Percentiles rank a stretch among this genome's conserved stretches.
These are phyloP conservation scores for Steatocranus sp. DNA, from an alignment of 2,797 vertebrate species.

Conservation along the genomic window DNA sequence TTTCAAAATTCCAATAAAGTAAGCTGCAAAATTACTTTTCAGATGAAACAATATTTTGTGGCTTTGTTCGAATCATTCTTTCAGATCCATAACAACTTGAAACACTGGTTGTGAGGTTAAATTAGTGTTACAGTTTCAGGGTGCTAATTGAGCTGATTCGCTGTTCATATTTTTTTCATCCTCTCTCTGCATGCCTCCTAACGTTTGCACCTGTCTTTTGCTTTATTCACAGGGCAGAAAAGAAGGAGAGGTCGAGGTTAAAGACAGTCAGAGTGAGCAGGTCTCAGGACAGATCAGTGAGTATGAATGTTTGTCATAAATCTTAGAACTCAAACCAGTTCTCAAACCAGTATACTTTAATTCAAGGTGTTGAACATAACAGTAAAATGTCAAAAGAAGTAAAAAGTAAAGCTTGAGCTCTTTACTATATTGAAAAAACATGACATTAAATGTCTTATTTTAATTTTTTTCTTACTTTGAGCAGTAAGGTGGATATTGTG, in stretches of 20 bases:
- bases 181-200: not conserved
- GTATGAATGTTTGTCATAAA: constrained; percentile 35
- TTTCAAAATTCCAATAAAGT: not conserved
- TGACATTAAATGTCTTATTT: not conserved
- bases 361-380: not conserved
- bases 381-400: not conserved
- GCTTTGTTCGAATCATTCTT: not conserved
- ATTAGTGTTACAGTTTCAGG: not conserved
- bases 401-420: not conserved
- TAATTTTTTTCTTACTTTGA: not conserved
- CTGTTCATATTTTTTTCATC: not conserved
- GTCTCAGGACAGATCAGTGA: constrained; percentile 91
- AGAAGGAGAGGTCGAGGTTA: constrained; percentile 92
- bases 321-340: not conserved
- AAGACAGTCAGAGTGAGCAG: constrained; percentile 92
- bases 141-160: not conserved
- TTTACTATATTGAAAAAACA: not conserved
- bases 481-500: not conserved
- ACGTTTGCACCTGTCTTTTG: not conserved
- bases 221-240: constrained; percentile 83
- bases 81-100: not conserved
- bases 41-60: not conserved
- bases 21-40: not conserved
- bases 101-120: not conserved
- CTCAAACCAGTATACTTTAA: not conserved